These are phyloP conservation scores for chimpanzee (Pan troglodytes) DNA, from an alignment of 2,113 vertebrate genomes.

Conservation along the genomic window NHGRI_mPanTro3-v2.1_pri NC_072398.2:167138001-167138500, in stretches of 20 bases:
- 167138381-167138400: neutral
- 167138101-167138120: neutral
- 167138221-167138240: neutral
- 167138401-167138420: neutral
- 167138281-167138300: neutral
- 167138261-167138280: neutral
- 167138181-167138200: neutral
- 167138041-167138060: neutral
- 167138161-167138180: neutral
- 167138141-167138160: rapidly evolving
- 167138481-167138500: neutral
- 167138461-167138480: neutral
- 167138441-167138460: neutral
- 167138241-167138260: neutral
- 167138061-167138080: neutral
- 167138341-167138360: neutral
- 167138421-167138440: neutral
- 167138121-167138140: neutral
- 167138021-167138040: neutral
- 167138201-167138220: neutral
- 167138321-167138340: neutral
- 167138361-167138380: neutral
- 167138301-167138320: neutral
- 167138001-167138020: neutral
- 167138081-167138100: neutral